Base-by-base conservation (phyloP, 2,113 vertebrate genomes). In the Pipa parva region DNA sequence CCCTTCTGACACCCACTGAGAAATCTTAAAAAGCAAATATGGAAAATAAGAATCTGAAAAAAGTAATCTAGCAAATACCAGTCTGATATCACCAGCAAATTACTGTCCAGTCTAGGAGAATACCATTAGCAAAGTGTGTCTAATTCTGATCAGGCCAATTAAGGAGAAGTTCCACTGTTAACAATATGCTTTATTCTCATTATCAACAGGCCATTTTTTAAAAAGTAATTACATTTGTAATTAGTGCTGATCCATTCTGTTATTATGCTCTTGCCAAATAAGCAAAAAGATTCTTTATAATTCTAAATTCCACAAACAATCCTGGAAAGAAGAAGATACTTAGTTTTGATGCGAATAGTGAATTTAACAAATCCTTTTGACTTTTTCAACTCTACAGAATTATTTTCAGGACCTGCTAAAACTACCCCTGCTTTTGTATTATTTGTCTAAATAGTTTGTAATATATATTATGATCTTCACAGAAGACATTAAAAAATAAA, bases 191-290 rank as follows among this genome's bases (percentile, higher is more conserved):
- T 70, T 61, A 61, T 70, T 61, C 52, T 70, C 39, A 60, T 69
- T 54, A 70, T 61, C 66, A 70, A 54, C 25, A 8, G 46, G 66
- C 24, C 57, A 69, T 31, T 69, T 69, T 60, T 45, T 42, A 52
- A 45, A 60, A 69, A 60, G 65, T 69, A 69, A 69, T 69, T 70
- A 70, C 48, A 61, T 70, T 70, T 70, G 25, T 70, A 70, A 70
- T 70, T 61, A 70, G 33, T 61, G 57, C 66, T 70, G 66, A 70
- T 70, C 49, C 66, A 61, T 70, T 70, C 66, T 61, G 46, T 60
- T 70, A 70, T 60, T 54, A 20, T 54, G 48, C 8, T 28, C n/a
- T 36, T 54, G 66, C 66, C 66, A 70, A 69, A 52, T 52, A 69
- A 69, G 54, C 57, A 54, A 5, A n/a, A n/a, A 1, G 18, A 24